These are phyloP conservation scores for Adela reaumurella DNA, from an alignment of 2,888 invertebrate genomes.

Conservation along the genomic window DNA sequence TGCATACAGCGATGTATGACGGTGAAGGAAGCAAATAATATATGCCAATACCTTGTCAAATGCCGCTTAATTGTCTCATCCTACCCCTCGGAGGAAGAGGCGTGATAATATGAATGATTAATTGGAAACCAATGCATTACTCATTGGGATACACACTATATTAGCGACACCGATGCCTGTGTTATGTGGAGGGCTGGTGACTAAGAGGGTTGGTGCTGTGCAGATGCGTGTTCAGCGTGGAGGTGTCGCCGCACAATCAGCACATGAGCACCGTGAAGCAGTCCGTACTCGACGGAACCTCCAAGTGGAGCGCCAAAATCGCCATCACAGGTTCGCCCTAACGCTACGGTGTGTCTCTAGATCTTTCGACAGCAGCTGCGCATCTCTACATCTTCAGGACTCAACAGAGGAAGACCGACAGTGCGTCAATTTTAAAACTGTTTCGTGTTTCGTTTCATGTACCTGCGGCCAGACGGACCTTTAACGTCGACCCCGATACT, in stretches of 20 bases:
- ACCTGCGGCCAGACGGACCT: slow-evolving; percentile 77
- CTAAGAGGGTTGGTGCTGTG: too few relatives aligned
- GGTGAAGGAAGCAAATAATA: too few relatives aligned
- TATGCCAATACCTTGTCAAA: too few relatives aligned
- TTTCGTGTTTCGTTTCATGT: slow-evolving; percentile 49
- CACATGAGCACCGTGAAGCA: slow-evolving; percentile 99
- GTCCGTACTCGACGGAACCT: slow-evolving; percentile 97
- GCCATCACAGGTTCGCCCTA: slow-evolving; percentile 95
- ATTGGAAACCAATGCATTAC: too few relatives aligned
- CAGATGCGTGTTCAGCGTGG: slow-evolving; percentile 96
- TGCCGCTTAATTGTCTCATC: too few relatives aligned
- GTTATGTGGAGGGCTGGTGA: too few relatives aligned
- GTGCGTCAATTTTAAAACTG: slow-evolving; percentile 3
- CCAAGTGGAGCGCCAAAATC: slow-evolving; percentile 99
- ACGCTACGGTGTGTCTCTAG: not conserved
- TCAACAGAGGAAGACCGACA: not conserved
- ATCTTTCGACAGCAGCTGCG: slow-evolving; percentile 1
- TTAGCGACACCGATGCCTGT: too few relatives aligned
- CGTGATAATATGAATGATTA: too few relatives aligned
- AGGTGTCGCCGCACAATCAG: slow-evolving; percentile 88
- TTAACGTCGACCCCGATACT: slow-evolving; percentile 95
- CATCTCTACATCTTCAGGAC: too few relatives aligned
- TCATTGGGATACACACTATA: too few relatives aligned
- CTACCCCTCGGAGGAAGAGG: too few relatives aligned
- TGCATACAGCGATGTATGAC: too few relatives aligned